These are phyloP conservation scores for Leptinotarsa juncta DNA, from an alignment of 2,888 invertebrate genomes.

Conservation along the genomic window DNA sequence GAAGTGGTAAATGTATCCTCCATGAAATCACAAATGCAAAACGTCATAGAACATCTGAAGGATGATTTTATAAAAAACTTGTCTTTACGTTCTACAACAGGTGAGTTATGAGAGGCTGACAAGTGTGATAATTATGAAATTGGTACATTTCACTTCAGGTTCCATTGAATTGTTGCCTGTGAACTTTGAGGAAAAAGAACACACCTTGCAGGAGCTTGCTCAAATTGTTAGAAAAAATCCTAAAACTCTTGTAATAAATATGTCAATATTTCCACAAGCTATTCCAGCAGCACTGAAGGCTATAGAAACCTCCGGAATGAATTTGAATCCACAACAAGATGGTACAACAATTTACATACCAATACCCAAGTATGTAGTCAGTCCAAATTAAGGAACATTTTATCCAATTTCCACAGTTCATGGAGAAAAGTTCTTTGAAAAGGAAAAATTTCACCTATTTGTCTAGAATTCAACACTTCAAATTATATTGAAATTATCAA, in stretches of 20 bases:
- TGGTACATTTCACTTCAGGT: constrained; percentile 64
- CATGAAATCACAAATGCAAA: constrained; percentile 76
- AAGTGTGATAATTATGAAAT: not conserved
- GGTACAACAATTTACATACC: constrained; percentile 90
- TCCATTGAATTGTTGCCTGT: constrained; percentile 83
- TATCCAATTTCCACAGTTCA: too few species aligned
- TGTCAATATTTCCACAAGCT: constrained; percentile 87
- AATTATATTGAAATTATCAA: not conserved
- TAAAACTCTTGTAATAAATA: constrained; percentile 86
- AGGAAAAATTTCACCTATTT: too few species aligned
- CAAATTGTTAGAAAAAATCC: constrained; percentile 90
- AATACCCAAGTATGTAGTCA: constrained; percentile 78
- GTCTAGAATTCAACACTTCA: too few species aligned
- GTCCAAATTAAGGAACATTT: not conserved
- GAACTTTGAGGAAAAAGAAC: constrained; percentile 81
- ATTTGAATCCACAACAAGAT: constrained; percentile 94
- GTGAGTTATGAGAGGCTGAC: constrained; percentile 55
- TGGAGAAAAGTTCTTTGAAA: too few species aligned
- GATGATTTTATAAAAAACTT: constrained; percentile 84
- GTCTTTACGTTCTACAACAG: constrained; percentile 82
- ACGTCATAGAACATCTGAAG: constrained; percentile 78
- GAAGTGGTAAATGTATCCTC: constrained; percentile 78
- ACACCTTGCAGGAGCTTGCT: constrained; percentile 88
- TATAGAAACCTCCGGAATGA: constrained; percentile 85
- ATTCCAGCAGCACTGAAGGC: constrained; percentile 83